These are phyloP conservation scores for Aradus depressus DNA, from an alignment of 2,888 invertebrate species.

Conservation along the genomic window DNA sequence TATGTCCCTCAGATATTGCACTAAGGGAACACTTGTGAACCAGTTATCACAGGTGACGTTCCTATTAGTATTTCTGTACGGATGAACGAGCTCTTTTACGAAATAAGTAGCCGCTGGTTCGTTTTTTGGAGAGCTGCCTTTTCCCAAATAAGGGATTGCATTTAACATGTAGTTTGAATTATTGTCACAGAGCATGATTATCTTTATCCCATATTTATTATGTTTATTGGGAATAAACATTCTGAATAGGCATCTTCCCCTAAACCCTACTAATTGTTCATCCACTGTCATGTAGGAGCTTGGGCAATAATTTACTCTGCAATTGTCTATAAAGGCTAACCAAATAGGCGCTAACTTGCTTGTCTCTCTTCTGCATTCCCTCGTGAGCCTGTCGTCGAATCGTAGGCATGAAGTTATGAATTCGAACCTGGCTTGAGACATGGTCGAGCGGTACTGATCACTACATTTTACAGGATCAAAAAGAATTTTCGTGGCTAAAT, in stretches of 20 bases:
- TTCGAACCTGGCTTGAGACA: constrained; percentile 1
- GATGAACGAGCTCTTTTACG: constrained; percentile 10
- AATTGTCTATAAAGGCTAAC: constrained; percentile 5
- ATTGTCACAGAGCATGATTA: constrained; percentile 17
- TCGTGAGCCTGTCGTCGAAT: constrained; percentile 11
- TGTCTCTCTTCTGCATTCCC: not conserved
- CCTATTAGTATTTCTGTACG: constrained; percentile 6
- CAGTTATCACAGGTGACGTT: constrained; percentile 17
- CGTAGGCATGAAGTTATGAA: constrained; percentile 14
- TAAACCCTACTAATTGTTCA: constrained; percentile 29
- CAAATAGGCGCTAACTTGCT: constrained; percentile 14
- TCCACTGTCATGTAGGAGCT: constrained; percentile 28
- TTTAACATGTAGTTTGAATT: constrained; percentile 17
- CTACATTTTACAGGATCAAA: constrained; percentile 6
- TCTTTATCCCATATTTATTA: constrained; percentile 30
- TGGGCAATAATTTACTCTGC: constrained; percentile 24
- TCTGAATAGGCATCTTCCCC: constrained; percentile 28
- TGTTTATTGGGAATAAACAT: constrained; percentile 30
- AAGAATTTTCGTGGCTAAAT: constrained; percentile 1
- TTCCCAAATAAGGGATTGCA: constrained; percentile 18
- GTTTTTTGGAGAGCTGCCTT: constrained; percentile 8
- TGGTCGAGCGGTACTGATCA: constrained; percentile 5
- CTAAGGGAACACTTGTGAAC: constrained; percentile 15
- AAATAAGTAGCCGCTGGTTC: constrained; percentile 11
- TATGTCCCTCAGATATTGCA: constrained; percentile 16